Conservation (phyloP, 2,113 vertebrate species). For the Sinocyclocheilus maitianheensis region DNA sequence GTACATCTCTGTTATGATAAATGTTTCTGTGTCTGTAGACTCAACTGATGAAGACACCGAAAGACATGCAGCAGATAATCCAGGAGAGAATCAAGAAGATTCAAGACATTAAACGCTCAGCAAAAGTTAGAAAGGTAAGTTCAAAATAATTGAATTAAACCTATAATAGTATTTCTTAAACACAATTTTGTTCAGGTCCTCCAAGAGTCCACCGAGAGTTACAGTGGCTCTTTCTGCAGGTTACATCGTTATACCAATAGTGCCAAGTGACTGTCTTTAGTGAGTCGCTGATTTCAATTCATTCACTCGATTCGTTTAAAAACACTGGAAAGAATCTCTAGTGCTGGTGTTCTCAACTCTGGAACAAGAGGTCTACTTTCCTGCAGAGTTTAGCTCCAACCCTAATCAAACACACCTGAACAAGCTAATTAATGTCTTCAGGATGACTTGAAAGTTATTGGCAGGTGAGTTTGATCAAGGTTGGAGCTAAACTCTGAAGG, state of each 20-base stretch:
- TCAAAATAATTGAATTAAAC: background rate
- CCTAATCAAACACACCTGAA: too few species aligned
- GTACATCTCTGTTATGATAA: background rate
- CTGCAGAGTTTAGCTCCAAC: too few species aligned
- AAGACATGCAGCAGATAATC: background rate
- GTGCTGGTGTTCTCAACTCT: too few species aligned
- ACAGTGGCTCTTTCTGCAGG: background rate
- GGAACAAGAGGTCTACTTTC: too few species aligned
- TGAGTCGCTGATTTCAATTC: background rate
- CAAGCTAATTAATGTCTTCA: too few species aligned
- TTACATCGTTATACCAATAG: background rate
- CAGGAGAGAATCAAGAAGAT: background rate
- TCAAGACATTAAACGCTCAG: background rate
- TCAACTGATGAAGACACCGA: background rate
- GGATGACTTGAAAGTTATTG: too few species aligned
- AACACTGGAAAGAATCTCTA: too few species aligned
- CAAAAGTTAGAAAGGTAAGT: background rate
- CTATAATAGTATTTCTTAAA: background rate
- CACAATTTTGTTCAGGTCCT: background rate
- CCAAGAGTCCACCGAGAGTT: background rate
- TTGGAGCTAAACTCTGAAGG: too few species aligned
- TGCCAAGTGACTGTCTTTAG: background rate
- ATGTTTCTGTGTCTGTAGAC: background rate
- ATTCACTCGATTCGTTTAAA: background rate
- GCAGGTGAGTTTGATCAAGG: too few species aligned